Evolutionary conservation across 2,888 invertebrate genomes (phyloP).

Genomic region (Dexiosoma caninum): DNA sequence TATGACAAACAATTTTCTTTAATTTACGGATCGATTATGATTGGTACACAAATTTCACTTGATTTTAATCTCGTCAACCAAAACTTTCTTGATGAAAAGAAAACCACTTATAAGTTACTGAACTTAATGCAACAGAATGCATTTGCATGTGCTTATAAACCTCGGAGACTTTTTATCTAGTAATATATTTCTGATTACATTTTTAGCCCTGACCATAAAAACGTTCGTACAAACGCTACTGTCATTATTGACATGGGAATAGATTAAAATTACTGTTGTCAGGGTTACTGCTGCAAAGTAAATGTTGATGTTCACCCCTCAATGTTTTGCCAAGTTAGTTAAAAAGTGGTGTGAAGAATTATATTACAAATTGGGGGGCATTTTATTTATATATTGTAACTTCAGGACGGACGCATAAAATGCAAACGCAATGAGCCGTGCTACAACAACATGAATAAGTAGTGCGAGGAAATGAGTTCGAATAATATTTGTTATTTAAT

Average conservation of each 20-base stretch:
- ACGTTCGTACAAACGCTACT: too few species aligned
- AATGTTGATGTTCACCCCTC: neutral
- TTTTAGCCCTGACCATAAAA: conserved; percentile 3
- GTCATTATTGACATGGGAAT: too few species aligned
- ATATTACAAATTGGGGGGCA: neutral
- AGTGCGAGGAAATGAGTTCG: neutral
- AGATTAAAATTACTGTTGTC: neutral
- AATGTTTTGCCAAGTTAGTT: neutral
- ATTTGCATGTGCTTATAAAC: too few species aligned
- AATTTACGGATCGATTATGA: too few species aligned
- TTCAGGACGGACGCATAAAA: neutral
- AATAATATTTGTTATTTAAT: neutral
- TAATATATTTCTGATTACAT: too few species aligned
- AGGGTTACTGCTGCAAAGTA: neutral
- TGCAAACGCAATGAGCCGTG: neutral
- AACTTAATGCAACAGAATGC: too few species aligned
- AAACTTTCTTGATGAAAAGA: too few species aligned
- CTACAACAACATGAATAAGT: neutral
- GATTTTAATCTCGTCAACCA: too few species aligned
- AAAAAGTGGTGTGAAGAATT: conserved; percentile 23
- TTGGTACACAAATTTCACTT: too few species aligned
- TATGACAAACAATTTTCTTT: too few species aligned
- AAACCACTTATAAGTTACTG: too few species aligned
- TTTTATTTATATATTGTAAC: neutral
- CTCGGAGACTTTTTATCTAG: too few species aligned